Evolutionary conservation across 1,140 invertebrate species (phyloP).

Genomic region (Akabosia matsudoensis): DNA sequence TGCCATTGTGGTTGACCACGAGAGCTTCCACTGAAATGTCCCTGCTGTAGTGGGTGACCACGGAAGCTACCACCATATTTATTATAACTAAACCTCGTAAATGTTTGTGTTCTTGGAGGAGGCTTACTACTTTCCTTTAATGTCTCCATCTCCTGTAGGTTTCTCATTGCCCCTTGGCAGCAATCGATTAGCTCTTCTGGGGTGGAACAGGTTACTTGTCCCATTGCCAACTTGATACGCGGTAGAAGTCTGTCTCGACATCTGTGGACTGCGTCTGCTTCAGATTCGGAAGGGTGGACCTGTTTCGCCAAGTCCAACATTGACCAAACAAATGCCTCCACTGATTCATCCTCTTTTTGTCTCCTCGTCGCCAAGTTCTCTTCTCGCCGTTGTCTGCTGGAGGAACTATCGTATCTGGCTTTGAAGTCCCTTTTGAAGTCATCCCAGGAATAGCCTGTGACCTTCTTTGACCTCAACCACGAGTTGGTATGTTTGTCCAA

Average conservation of each 20-base stretch:
- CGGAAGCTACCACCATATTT: too few species aligned
- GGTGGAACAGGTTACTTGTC: background rate
- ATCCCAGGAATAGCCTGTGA: background rate
- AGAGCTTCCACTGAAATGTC: too few species aligned
- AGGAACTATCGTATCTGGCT: constrained; percentile 15
- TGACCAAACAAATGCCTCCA: constrained; percentile 32
- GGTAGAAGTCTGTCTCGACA: constrained; percentile 2
- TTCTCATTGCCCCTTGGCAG: background rate
- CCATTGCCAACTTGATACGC: background rate
- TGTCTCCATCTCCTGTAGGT: background rate
- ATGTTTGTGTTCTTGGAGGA: background rate
- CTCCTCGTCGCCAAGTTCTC: background rate
- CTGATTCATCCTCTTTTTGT: constrained; percentile 24
- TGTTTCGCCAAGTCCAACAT: constrained; percentile 29
- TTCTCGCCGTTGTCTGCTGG: background rate
- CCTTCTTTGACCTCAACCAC: background rate
- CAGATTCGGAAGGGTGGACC: constrained; percentile 14
- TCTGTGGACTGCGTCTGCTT: background rate
- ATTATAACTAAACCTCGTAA: background rate
- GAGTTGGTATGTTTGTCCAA: background rate
- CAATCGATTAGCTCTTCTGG: background rate
- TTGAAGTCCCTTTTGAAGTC: constrained; percentile 15
- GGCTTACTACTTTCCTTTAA: background rate
- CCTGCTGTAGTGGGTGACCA: too few species aligned
- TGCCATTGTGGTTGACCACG: background rate